Base-by-base conservation (phyloP, 2,797 vertebrate species). In the Calcarius lapponicus region DNA sequence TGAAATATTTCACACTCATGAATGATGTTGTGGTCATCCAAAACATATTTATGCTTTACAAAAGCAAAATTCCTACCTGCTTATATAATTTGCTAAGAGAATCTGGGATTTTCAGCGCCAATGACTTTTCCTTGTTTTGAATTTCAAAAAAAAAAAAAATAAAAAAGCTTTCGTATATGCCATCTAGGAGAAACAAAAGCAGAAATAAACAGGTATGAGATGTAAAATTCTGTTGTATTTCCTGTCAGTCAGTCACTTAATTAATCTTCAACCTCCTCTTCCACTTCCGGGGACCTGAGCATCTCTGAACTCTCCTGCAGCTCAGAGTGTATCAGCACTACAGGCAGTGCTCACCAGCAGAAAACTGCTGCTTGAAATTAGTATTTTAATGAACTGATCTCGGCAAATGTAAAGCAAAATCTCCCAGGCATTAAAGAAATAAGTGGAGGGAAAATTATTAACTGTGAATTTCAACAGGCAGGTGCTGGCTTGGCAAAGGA, bases 311-410 rank as follows among this genome's bases (percentile, higher is more conserved):
- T 80, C 67, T 95, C 78, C 86, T 92, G 92, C 84, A 91, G 92
- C 94, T 57, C 47, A 66, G 81, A 92, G 34, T 54, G 3, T 79
- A 85, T 88, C 88, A 65, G 86, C 14, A 24, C 91, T 93, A 81
- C 90, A 36, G 1, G 73, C 28, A 80, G 21, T 61, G 86, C 87
- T 94, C 95, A 96, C 95, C 95, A 88, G 95, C 88, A 97, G 96
- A 98, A 97, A 97, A 98, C 97, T 97, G 96, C 92, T 73, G 53
- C 88, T 92, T 86, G 94, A 98, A 98, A 98, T 97, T 96, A 97
- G 96, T 96, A 92, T 96, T 98, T 98, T 97, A 97, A 98, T 96
- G 94, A 98, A 96, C 84, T 82, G 79, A 93, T 96, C 95, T 97
- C 94, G 95, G 89, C 53, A 97, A 98, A 97, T 73, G 84, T 96